A percentile compares a stretch with the other conserved stretches of the same genome.
Conservation (phyloP, 2,113 vertebrate species). For the Vulpes ferrilata region DNA sequence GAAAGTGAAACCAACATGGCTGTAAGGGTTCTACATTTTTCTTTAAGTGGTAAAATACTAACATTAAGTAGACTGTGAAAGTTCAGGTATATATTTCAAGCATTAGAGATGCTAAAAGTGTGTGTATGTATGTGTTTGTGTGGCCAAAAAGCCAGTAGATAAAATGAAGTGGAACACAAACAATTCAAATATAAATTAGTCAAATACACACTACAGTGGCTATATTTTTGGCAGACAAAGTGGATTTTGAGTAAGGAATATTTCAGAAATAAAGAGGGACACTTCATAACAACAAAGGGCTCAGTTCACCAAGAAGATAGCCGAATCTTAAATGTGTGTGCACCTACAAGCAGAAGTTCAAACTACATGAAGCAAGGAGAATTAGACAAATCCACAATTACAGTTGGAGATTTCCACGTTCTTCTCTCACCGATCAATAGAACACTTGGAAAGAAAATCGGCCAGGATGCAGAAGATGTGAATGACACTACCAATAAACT, state of each 20-base stretch:
- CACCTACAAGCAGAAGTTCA: slow-evolving; percentile 10
- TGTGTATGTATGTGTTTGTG: background rate
- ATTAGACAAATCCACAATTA: background rate
- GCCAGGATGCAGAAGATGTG: background rate
- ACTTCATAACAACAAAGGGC: slow-evolving; percentile 21
- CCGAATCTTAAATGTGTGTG: background rate
- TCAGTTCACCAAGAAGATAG: background rate
- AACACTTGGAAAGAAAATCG: background rate
- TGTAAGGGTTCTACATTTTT: background rate
- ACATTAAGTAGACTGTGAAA: background rate
- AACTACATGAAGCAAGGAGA: slow-evolving; percentile 20
- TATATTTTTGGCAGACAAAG: background rate
- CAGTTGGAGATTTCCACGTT: background rate
- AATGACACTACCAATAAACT: background rate
- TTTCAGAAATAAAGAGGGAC: slow-evolving; percentile 28
- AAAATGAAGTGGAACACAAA: slow-evolving; percentile 11
- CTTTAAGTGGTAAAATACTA: background rate
- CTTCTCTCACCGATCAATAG: background rate
- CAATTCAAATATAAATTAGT: background rate
- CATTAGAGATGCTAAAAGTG: background rate
- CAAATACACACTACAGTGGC: background rate
- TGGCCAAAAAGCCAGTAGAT: background rate
- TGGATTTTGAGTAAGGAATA: background rate
- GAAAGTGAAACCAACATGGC: background rate
- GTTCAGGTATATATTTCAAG: background rate